phyloP scores from a whole-genome alignment of 2,797 vertebrate species.

The Gila robusta region DNA sequence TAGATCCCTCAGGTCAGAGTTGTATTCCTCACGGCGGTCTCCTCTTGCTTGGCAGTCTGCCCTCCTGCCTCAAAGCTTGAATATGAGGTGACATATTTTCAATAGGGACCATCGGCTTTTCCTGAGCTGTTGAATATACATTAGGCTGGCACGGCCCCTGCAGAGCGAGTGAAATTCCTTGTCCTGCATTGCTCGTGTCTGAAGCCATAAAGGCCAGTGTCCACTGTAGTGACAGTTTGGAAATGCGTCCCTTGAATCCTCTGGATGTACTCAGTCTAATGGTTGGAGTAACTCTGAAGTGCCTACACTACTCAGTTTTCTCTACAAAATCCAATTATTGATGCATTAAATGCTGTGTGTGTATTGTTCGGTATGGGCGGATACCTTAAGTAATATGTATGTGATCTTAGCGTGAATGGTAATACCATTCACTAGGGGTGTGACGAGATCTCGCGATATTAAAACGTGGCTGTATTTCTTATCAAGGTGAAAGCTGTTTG shows the following conservation, averaged over 20 bases:
- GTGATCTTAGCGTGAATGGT: background rate
- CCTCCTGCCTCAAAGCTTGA: slow-evolving; percentile 70
- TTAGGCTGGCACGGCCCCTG: slow-evolving; percentile 68
- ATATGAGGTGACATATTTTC: slow-evolving; percentile 78
- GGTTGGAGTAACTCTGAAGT: slow-evolving; percentile 15
- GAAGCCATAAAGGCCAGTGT: slow-evolving; percentile 45
- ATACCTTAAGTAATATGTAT: background rate
- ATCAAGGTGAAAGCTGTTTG: background rate
- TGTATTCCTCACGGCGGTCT: slow-evolving; percentile 63
- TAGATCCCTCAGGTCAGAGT: slow-evolving; percentile 60
- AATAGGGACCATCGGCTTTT: slow-evolving; percentile 79
- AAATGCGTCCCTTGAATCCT: slow-evolving; percentile 34
- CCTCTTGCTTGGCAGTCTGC: slow-evolving; percentile 66
- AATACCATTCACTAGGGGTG: background rate
- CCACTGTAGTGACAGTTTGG: slow-evolving; percentile 33
- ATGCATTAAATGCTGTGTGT: background rate
- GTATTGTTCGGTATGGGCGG: background rate
- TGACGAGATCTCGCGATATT: background rate
- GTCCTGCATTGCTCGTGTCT: slow-evolving; percentile 38
- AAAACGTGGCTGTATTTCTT: background rate
- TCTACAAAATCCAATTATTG: background rate
- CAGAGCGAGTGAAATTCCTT: slow-evolving; percentile 62
- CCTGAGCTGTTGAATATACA: slow-evolving; percentile 77
- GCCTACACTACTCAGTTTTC: slow-evolving; percentile 5
- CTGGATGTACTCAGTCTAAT: slow-evolving; percentile 36